Evolutionary conservation across 2,797 vertebrate species (phyloP), one percentile per base, ranked within the genome.

Genomic region (Vireo griseus): DNA sequence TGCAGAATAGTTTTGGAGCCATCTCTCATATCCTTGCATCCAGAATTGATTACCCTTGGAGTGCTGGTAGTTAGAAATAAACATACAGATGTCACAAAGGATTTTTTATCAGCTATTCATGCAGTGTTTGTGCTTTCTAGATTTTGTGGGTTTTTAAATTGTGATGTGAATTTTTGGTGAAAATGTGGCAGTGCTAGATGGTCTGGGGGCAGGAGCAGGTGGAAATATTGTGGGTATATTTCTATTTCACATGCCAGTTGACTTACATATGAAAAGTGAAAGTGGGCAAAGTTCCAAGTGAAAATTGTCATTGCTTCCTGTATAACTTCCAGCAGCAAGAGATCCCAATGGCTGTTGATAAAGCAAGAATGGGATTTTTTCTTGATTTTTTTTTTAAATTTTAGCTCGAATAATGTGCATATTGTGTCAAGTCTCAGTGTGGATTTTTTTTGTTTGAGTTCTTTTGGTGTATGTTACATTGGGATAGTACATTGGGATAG

Each of bases 201-300:
- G 10, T 16, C 31, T 24, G 3, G 21, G 45, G 11, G 12, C 9
- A 42, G 37, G 16, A 78, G 5, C 1, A 4, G 5, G 4, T 25
- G 13, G 17, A n/a, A 88, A 29, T 75, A n/a, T 47, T 92, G 4
- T 25, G 13, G 17, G 35, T 86, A 24, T 72, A n/a, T 47, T 92
- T 52, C 18, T 29, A 11, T 73, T 66, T 42, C 35, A 18, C 0
- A 0, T 62, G 13, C 18, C 0, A 3, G 10, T 44, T 6, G 0
- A 2, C 28, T 90, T 83, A 24, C 16, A 61, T 84, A 6, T 48
- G 48, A 72, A 96, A 96, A 95, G n/a, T 28, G 82, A 93, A 95
- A 93, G 72, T 67, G 18, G 33, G 65, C 52, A 37, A 19, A 62
- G 17, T 48, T 10, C 11, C 37, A 69, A 39, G 10, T 62, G 25